Conservation (phyloP, 2,888 invertebrate species). For the Eutolmus rufibarbis region DNA sequence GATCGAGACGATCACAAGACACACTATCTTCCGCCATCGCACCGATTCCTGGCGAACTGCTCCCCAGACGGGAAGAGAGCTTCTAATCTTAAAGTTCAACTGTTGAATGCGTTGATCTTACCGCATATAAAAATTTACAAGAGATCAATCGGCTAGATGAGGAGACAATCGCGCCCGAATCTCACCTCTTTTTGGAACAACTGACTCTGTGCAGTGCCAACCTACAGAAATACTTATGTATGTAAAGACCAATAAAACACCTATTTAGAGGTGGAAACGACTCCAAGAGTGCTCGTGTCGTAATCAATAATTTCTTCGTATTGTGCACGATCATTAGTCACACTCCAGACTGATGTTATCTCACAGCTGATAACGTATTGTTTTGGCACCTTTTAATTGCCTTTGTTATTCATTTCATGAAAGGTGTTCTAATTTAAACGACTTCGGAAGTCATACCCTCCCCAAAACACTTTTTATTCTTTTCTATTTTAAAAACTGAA, state of each 20-base stretch:
- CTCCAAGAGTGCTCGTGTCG: background rate
- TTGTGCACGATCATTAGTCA: background rate
- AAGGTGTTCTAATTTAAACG: background rate
- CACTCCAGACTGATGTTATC: background rate
- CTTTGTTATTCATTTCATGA: background rate
- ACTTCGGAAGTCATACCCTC: background rate
- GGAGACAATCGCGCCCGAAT: background rate
- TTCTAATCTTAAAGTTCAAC: background rate
- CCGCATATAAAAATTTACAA: background rate
- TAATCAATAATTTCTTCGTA: background rate
- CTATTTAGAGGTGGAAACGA: background rate
- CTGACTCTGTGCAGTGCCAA: background rate
- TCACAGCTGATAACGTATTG: background rate
- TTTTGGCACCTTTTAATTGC: background rate
- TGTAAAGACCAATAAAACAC: background rate
- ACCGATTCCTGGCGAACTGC: background rate
- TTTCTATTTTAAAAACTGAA: background rate
- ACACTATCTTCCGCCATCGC: constrained; percentile 6
- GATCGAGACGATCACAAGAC: constrained; percentile 8
- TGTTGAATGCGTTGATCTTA: background rate
- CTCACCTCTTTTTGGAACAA: background rate
- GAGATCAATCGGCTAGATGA: background rate
- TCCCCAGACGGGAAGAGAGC: constrained; percentile 11
- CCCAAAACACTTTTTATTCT: background rate
- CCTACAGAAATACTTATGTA: background rate